phyloP scores from a whole-genome alignment of 2,113 vertebrate species.

The Pseudorasbora parva region DNA sequence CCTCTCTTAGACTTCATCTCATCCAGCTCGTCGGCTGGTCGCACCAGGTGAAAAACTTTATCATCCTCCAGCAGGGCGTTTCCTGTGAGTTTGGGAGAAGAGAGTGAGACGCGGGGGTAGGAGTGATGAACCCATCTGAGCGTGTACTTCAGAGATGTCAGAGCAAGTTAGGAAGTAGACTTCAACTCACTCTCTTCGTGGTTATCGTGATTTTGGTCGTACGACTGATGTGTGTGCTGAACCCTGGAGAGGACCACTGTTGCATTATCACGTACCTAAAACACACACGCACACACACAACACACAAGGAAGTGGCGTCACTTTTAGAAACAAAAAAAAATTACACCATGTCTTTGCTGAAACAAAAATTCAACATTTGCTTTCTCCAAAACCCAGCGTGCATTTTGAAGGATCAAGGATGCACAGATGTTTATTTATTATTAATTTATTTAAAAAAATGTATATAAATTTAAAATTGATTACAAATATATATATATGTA shows the following conservation, averaged over 20 bases:
- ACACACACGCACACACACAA: slow-evolving; percentile 41
- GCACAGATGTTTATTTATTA: no score
- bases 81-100: slow-evolving; percentile 71
- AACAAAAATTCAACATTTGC: no score
- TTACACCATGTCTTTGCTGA: no score
- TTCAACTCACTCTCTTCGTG: slow-evolving; percentile 89
- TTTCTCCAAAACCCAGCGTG: no score
- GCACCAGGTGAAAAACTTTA: slow-evolving; percentile 94
- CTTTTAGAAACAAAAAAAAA: no score
- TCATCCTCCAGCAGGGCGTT: slow-evolving; percentile 96
- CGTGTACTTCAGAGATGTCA: neutral
- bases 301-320: no score
- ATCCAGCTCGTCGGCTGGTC: slow-evolving; percentile 91
- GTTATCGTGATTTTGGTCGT: slow-evolving; percentile 94
- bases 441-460: no score
- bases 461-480: no score
- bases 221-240: slow-evolving; percentile 86
- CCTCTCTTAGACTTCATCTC: slow-evolving; percentile 94
- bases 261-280: slow-evolving; percentile 92
- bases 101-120: neutral
- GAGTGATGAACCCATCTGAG: slow-evolving; percentile 8
- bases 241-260: slow-evolving; percentile 90
- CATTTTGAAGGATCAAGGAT: no score
- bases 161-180: neutral
- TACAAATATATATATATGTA: no score